phyloP scores from a whole-genome alignment of 2,113 vertebrate genomes.

The Marcusenius ussheri region DNA sequence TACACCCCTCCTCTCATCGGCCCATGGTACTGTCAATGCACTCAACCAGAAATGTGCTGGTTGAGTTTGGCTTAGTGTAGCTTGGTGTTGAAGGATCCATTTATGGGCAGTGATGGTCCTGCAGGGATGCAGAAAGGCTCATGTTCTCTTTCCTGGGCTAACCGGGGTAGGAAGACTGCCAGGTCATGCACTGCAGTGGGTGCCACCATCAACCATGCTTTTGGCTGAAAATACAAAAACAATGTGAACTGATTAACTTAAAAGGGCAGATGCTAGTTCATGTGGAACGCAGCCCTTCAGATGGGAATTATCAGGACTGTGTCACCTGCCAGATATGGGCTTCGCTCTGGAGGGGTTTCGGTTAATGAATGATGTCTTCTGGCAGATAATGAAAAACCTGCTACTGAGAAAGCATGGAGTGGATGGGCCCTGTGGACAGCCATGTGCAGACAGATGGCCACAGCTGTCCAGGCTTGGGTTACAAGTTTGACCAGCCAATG shows the following conservation, averaged over 20 bases:
- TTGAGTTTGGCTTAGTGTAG: neutral
- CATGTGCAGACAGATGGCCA: neutral
- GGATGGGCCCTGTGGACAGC: neutral
- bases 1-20: neutral
- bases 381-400: neutral
- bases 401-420: neutral
- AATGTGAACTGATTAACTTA: neutral
- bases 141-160: neutral
- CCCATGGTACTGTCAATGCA: neutral
- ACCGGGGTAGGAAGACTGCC: neutral
- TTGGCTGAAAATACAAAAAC: neutral
- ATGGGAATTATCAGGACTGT: neutral
- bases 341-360: neutral
- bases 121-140: neutral
- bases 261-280: neutral
- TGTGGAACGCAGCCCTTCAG: neutral
- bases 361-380: constrained; percentile 6
- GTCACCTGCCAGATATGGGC: constrained; percentile 5
- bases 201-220: neutral
- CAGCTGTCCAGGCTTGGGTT: neutral
- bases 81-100: neutral
- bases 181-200: neutral
- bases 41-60: neutral
- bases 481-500: neutral
- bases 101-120: neutral